Base-by-base conservation (phyloP, 2,888 invertebrate species). In the Tipula helvola region DNA sequence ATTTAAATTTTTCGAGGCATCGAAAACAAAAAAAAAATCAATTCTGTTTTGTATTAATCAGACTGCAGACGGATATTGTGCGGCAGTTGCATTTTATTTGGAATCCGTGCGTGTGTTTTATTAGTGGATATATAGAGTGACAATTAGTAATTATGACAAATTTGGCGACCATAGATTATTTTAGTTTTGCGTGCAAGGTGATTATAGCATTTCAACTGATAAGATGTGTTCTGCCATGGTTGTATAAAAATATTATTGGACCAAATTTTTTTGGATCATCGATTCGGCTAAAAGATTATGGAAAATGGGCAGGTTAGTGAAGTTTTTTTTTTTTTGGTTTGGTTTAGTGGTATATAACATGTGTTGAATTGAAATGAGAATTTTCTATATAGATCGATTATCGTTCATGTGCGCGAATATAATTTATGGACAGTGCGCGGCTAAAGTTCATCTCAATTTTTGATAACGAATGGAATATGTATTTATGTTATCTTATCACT, bases 251-350 rank as follows among this genome's bases (percentile, higher is more conserved):
- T 88, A 88, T 94, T 71, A 89, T 94, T 87, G 93, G 94, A 36
- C 94, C 94, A 44, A 90, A 92, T 47, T 89, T 94, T 5, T 90
- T 95, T 28, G 93, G 93, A 5, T 92, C 93, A 87, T 92, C 92
- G 89, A 92, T 95, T 87, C 93, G 96, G 91, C 93, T 95, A 88
- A 93, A 93, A 89, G 93, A 94, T 84, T 93, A 94, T 90, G 96
- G 96, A 89, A 93, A 94, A 92, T 97, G 96, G 96, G 96, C 96
- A 91, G 93, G 96, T 96, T 92, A 94, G 95, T 93, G 36, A 36
- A 39, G 36, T 47, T 85, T 41, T 12, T 16, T 41, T 16, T 57
- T 7, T 5, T 16, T 57, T 16, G 52, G 8, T 16, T 3, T 10
- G 10, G 7, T 71, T 28, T n/a, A n/a, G 71, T 71, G 28, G n/a